A percentile compares a stretch with the other conserved stretches of the same genome.
phyloP scores from a whole-genome alignment of 2,113 vertebrate genomes.

The Panthera uncia region DNA sequence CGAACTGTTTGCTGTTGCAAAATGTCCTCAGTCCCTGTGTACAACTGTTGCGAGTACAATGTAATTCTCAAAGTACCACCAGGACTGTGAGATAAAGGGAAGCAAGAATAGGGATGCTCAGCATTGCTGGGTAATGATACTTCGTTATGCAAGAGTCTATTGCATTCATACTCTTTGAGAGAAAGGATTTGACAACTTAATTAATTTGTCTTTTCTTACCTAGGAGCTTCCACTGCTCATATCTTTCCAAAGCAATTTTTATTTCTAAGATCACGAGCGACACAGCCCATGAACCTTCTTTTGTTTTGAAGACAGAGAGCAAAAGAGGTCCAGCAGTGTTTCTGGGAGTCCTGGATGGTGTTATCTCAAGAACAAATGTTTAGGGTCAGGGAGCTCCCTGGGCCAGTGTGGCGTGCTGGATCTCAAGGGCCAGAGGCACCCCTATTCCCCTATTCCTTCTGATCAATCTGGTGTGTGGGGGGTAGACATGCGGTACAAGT shows the following conservation, averaged over 20 bases:
- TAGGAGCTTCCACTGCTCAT: not conserved
- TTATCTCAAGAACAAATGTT: not conserved
- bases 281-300: not conserved
- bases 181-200: slow-evolving; percentile 45
- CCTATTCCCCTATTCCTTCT: not conserved
- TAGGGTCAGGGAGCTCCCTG: not conserved
- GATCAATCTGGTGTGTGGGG: not conserved
- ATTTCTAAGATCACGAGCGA: slow-evolving; percentile 32
- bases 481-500: not conserved
- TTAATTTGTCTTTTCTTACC: slow-evolving; percentile 51
- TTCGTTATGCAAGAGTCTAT: not conserved
- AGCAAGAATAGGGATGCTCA: not conserved
- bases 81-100: not conserved
- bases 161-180: not conserved
- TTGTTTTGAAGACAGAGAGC: not conserved
- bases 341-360: not conserved
- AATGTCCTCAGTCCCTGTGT: not conserved
- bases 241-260: slow-evolving; percentile 26
- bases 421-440: not conserved
- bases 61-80: not conserved
- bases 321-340: not conserved
- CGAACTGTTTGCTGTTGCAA: not conserved
- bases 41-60: not conserved
- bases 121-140: not conserved
- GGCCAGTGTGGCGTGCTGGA: not conserved